A percentile compares a stretch with the other conserved stretches of the same genome.
These are phyloP conservation scores for Crenuchus spilurus DNA, from an alignment of 2,797 vertebrate species.

Conservation along the genomic window DNA sequence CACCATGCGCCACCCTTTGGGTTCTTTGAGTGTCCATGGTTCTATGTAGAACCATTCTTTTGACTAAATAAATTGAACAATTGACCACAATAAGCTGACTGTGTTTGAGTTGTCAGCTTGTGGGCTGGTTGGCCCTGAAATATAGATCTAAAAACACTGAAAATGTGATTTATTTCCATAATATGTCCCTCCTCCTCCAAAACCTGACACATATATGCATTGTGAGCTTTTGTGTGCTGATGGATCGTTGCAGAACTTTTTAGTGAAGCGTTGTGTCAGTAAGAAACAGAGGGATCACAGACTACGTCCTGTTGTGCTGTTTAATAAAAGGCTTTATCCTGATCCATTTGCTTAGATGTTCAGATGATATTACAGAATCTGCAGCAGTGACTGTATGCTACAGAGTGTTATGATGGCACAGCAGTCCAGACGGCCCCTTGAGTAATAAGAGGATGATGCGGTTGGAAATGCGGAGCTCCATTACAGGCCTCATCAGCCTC, in stretches of 20 bases:
- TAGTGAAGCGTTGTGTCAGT: neutral
- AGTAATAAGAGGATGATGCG: slow-evolving; percentile 21
- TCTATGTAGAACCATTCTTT: too few relatives aligned
- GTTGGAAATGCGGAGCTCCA: slow-evolving; percentile 20
- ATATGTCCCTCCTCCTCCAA: too few relatives aligned
- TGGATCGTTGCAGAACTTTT: too few relatives aligned
- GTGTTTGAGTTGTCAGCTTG: too few relatives aligned
- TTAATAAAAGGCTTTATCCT: neutral
- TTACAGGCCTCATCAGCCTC: slow-evolving; percentile 31
- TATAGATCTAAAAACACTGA: too few relatives aligned
- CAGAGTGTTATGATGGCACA: neutral
- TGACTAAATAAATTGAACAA: too few relatives aligned
- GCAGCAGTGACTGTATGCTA: neutral
- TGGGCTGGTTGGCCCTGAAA: too few relatives aligned
- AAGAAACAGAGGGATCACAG: neutral
- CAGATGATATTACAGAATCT: neutral
- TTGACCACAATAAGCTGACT: too few relatives aligned
- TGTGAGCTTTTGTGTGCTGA: neutral
- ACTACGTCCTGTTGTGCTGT: neutral
- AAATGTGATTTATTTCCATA: too few relatives aligned
- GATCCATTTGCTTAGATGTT: neutral
- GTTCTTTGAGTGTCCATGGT: too few relatives aligned
- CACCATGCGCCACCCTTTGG: too few relatives aligned
- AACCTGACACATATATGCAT: too few relatives aligned
- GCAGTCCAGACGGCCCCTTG: slow-evolving; percentile 3